These are phyloP conservation scores for Solea solea DNA, from an alignment of 2,113 vertebrate genomes.

Conservation along the genomic window DNA sequence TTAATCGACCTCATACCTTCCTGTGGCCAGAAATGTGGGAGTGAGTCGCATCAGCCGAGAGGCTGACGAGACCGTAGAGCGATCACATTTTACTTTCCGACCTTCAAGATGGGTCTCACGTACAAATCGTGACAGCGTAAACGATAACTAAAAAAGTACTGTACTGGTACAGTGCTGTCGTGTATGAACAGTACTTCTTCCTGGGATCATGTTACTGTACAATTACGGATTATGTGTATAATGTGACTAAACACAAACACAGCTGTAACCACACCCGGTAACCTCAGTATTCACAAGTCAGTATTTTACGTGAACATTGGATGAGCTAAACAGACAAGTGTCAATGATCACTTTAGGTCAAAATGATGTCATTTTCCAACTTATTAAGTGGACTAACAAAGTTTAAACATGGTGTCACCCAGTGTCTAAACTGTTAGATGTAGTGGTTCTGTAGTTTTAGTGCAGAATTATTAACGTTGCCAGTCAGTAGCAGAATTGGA, in stretches of 20 bases:
- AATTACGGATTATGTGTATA: neutral
- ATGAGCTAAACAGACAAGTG: too few species aligned
- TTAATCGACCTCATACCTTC: slow-evolving; percentile 37
- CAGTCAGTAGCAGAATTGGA: slow-evolving; percentile 1
- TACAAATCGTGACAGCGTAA: slow-evolving; percentile 2
- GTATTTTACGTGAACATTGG: too few species aligned
- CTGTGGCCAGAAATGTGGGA: slow-evolving; percentile 31
- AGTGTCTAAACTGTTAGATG: neutral
- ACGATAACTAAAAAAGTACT: slow-evolving; percentile 32
- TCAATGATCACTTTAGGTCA: neutral
- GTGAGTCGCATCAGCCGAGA: slow-evolving; percentile 16
- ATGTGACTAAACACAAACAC: slow-evolving; percentile 4
- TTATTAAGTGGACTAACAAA: slow-evolving; percentile 1
- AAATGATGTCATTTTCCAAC: slow-evolving; percentile 27
- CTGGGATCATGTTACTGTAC: slow-evolving; percentile 55
- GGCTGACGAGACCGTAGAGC: slow-evolving; percentile 8
- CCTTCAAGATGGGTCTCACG: neutral
- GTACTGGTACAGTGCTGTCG: slow-evolving; percentile 32
- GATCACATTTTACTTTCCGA: slow-evolving; percentile 17
- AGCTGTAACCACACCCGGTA: neutral
- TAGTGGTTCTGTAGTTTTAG: slow-evolving; percentile 21
- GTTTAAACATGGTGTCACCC: neutral
- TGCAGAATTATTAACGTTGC: slow-evolving; percentile 3
- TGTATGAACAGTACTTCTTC: slow-evolving; percentile 36
- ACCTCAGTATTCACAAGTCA: neutral